Evolutionary conservation across 2,113 vertebrate species (phyloP).

Genomic region (Cettia cetti): DNA sequence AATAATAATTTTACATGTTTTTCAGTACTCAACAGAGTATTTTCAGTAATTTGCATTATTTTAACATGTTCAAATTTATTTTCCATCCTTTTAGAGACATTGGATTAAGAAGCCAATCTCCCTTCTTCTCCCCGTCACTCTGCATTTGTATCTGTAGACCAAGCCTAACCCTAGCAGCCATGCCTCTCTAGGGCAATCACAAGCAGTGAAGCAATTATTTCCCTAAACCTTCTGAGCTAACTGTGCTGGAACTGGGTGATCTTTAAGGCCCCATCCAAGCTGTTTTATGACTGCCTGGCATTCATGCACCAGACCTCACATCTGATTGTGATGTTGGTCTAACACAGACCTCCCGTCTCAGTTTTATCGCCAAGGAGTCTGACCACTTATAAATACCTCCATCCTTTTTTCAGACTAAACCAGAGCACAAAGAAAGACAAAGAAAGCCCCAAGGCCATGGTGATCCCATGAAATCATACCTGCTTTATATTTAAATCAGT

Average conservation of each 20-base stretch:
- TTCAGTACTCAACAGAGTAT: conserved; percentile 25
- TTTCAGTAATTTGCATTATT: conserved; percentile 38
- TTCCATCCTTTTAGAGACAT: conserved; percentile 1
- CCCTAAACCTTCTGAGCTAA: background rate
- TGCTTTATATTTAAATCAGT: background rate
- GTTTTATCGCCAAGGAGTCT: background rate
- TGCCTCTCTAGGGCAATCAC: background rate
- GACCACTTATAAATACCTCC: background rate
- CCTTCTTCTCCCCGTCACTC: background rate
- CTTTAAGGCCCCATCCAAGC: background rate
- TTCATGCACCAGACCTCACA: background rate
- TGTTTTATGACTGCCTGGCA: background rate
- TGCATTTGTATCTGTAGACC: background rate
- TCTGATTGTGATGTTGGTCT: background rate
- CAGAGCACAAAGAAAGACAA: background rate
- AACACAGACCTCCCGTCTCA: background rate
- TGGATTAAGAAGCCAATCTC: background rate
- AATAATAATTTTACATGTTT: conserved; percentile 46
- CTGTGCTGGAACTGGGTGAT: background rate
- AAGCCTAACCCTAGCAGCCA: background rate
- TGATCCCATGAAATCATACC: background rate
- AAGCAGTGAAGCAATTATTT: background rate
- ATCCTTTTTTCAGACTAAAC: background rate
- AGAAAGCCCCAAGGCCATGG: background rate
- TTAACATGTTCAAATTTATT: conserved; percentile 1